Evolutionary conservation across 2,113 vertebrate species (phyloP).

Genomic region (Stegostoma tigrinum): DNA sequence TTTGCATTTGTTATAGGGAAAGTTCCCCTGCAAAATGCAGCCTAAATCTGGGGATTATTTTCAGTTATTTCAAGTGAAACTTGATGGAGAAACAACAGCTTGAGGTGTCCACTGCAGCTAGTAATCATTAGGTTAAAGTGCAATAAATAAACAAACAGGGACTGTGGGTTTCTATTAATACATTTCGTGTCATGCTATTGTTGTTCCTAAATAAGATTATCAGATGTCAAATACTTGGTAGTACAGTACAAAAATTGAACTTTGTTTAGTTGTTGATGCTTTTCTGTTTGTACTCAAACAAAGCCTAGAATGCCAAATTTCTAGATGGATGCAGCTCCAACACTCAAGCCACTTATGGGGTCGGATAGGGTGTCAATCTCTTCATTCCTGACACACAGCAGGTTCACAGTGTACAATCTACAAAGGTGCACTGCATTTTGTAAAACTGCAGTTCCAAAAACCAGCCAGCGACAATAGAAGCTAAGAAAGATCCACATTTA

Average conservation of each 20-base stretch:
- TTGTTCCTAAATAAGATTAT: slow-evolving; percentile 7
- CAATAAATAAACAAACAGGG: slow-evolving; percentile 25
- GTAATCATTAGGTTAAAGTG: not conserved
- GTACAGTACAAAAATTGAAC: too few species aligned
- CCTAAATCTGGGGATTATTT: slow-evolving; percentile 24
- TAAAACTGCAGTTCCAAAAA: not conserved
- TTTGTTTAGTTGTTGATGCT: too few species aligned
- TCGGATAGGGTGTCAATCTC: too few species aligned
- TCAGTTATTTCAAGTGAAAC: slow-evolving; percentile 19
- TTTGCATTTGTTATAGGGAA: not conserved
- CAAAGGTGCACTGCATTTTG: not conserved
- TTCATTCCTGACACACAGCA: too few species aligned
- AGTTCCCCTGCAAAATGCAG: not conserved
- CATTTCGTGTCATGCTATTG: slow-evolving; percentile 7
- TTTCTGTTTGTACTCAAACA: too few species aligned
- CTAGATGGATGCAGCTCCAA: too few species aligned
- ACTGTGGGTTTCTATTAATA: not conserved
- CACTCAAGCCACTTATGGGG: too few species aligned
- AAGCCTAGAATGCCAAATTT: too few species aligned
- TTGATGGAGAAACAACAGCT: slow-evolving; percentile 31
- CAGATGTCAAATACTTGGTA: not conserved
- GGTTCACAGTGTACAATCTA: not conserved
- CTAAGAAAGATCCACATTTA: not conserved
- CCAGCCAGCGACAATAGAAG: not conserved
- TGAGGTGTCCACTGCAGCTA: not conserved